Evolutionary conservation across 2,113 vertebrate genomes (phyloP).

Genomic region (Microtus oregoni): DNA sequence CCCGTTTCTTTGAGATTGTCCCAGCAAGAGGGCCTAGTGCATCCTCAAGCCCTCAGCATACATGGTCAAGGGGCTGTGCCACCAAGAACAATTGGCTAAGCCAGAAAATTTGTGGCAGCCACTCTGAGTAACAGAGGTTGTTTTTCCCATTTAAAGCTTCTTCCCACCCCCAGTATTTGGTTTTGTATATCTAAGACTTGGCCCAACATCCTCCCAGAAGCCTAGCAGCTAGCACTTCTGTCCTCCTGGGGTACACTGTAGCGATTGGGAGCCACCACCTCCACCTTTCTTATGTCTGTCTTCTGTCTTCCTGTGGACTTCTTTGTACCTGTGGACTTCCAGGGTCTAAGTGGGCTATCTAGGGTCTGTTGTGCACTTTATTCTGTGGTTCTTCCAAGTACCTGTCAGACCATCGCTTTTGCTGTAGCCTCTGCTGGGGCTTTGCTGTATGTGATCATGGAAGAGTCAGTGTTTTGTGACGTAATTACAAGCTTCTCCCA

Average conservation of each 20-base stretch:
- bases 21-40: neutral
- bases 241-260: neutral
- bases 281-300: neutral
- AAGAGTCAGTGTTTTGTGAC: constrained; percentile 48
- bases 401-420: neutral
- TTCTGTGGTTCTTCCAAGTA: constrained; percentile 16
- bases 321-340: neutral
- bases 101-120: neutral
- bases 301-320: constrained; percentile 1
- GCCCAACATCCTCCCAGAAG: neutral
- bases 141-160: neutral
- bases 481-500: neutral
- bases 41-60: neutral
- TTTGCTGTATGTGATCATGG: constrained; percentile 62
- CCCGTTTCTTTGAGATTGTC: constrained; percentile 1
- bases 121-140: neutral
- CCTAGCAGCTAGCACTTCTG: neutral
- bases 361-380: neutral
- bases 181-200: constrained; percentile 9
- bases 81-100: neutral
- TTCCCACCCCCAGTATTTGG: neutral
- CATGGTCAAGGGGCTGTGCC: neutral
- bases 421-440: constrained; percentile 17
- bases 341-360: neutral
- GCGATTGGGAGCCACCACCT: neutral